phyloP scores from a whole-genome alignment of 1,140 invertebrate species.

The Kradibia gibbosae region DNA sequence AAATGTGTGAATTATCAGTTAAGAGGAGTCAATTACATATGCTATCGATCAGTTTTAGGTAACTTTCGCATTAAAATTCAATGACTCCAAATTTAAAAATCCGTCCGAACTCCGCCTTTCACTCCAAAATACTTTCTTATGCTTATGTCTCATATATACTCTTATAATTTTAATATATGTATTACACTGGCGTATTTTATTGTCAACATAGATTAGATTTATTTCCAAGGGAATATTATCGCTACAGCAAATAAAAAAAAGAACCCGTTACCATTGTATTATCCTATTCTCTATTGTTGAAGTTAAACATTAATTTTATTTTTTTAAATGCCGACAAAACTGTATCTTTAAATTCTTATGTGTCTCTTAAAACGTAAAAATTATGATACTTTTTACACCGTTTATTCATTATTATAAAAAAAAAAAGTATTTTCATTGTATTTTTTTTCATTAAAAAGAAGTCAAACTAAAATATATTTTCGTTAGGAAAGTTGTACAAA shows the following conservation, averaged over 20 bases:
- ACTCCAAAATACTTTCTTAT: conserved; percentile 7
- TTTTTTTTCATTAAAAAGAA: conserved; percentile 21
- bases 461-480: conserved; percentile 47
- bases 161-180: no score
- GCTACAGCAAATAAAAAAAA: conserved; percentile 33
- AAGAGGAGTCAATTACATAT: no score
- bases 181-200: no score
- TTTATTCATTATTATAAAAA: conserved; percentile 15
- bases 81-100: conserved; percentile 27
- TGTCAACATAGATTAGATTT: conserved; percentile 24
- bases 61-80: conserved; percentile 23
- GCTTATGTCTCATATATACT: conserved; percentile 25
- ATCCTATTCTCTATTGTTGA: conserved; percentile 30
- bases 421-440: neutral
- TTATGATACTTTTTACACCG: neutral
- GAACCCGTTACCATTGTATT: conserved; percentile 26
- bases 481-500: conserved; percentile 48
- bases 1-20: no score
- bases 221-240: conserved; percentile 32
- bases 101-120: conserved; percentile 32
- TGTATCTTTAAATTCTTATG: conserved; percentile 22
- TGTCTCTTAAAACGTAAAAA: conserved; percentile 22
- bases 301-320: neutral
- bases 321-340: conserved; percentile 26
- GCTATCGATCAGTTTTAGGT: no score